Percentiles rank a stretch among this genome's conserved stretches.
Conservation (phyloP, 2,888 invertebrate genomes). For the Heteropelma amictum region DNA sequence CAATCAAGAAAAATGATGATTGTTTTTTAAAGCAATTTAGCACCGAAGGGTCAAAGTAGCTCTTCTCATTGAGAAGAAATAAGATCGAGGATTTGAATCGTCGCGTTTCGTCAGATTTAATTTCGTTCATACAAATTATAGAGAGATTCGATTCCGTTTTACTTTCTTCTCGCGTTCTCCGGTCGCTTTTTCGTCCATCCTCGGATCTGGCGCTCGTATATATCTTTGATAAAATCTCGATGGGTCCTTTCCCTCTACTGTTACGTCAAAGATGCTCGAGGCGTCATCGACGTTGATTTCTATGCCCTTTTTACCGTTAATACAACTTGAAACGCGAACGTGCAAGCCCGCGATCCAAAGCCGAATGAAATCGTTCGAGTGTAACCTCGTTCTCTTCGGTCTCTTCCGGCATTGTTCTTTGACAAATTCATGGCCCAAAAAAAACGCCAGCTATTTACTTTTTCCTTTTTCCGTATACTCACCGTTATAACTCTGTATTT, state of each 20-base stretch:
- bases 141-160: slow-evolving; percentile 9
- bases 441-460: slow-evolving; percentile 25
- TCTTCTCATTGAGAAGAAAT: too few relatives aligned
- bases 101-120: too few relatives aligned
- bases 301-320: slow-evolving; percentile 56
- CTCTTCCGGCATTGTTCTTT: slow-evolving; percentile 32
- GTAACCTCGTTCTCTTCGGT: slow-evolving; percentile 3
- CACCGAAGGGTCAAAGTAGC: too few relatives aligned
- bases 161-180: neutral
- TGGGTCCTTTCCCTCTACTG: slow-evolving; percentile 19
- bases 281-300: slow-evolving; percentile 22
- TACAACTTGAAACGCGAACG: slow-evolving; percentile 49
- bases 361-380: slow-evolving; percentile 14
- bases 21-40: too few relatives aligned
- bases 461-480: slow-evolving; percentile 32
- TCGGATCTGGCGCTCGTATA: neutral
- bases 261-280: neutral
- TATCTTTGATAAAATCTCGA: slow-evolving; percentile 25
- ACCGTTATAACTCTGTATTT: slow-evolving; percentile 24
- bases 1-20: too few relatives aligned
- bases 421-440: slow-evolving; percentile 26
- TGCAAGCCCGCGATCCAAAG: neutral
- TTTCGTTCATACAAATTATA: too few relatives aligned
- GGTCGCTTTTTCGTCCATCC: neutral
- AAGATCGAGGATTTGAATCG: too few relatives aligned